Percentiles rank a stretch among this genome's conserved stretches.
These are phyloP conservation scores for Eublepharis macularius DNA, from an alignment of 2,113 vertebrate genomes.

Conservation along the genomic window DNA sequence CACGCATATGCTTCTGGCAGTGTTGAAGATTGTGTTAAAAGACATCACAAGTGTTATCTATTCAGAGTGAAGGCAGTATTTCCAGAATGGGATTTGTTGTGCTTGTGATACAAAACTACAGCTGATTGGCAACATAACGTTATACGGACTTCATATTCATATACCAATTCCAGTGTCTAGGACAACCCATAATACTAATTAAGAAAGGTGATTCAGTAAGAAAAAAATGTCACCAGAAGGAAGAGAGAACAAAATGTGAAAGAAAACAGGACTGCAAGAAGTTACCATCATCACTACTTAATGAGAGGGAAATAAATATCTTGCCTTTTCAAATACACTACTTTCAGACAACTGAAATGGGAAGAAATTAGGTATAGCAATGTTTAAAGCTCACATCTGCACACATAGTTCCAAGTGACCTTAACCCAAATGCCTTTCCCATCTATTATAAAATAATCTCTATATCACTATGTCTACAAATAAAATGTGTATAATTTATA, in stretches of 20 bases:
- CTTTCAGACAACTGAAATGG: neutral
- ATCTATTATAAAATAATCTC: neutral
- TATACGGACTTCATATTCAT: too few relatives aligned
- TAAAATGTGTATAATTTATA: neutral
- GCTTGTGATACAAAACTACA: neutral
- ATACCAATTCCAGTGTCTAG: neutral
- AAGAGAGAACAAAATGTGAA: neutral
- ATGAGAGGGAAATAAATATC: neutral
- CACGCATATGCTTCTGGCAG: too few relatives aligned
- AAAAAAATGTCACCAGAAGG: neutral
- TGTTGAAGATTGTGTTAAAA: neutral
- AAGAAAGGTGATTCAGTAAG: neutral
- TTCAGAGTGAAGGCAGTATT: neutral
- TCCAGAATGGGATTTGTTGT: neutral
- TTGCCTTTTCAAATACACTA: neutral
- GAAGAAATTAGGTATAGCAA: neutral
- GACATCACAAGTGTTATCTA: neutral
- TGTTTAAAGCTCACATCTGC: neutral
- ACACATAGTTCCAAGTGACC: neutral
- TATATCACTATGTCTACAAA: neutral
- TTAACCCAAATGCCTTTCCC: neutral
- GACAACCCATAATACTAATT: neutral
- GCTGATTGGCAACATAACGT: neutral
- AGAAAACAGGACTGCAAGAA: neutral
- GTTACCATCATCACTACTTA: neutral